Conservation (phyloP, 1,140 invertebrate species). For the Pogonognathellus flavescens region DNA sequence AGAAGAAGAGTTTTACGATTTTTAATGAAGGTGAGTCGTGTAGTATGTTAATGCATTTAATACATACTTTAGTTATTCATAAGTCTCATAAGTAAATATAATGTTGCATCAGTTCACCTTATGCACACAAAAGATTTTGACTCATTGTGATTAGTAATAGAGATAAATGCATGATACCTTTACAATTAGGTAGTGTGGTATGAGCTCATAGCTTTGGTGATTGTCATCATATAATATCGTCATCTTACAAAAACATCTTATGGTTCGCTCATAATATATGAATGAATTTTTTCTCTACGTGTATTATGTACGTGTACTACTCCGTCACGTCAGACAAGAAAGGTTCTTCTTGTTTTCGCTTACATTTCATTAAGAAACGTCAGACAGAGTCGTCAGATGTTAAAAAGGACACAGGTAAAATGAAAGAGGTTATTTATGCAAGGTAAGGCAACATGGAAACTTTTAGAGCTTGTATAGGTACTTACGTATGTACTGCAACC, state of each 20-base stretch:
- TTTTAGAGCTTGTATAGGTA: too few relatives aligned
- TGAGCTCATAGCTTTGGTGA: neutral
- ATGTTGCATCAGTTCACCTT: too few relatives aligned
- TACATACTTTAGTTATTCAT: too few relatives aligned
- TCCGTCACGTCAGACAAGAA: constrained; percentile 6
- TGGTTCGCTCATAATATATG: too few relatives aligned
- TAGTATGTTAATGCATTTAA: too few relatives aligned
- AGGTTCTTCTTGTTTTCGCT: constrained; percentile 16
- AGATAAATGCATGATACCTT: neutral
- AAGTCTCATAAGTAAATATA: too few relatives aligned
- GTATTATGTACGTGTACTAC: neutral
- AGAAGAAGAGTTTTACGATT: too few relatives aligned
- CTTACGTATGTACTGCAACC: neutral
- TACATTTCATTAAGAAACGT: constrained; percentile 32
- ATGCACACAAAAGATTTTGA: too few relatives aligned
- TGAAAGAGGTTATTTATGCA: neutral
- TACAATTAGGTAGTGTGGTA: neutral
- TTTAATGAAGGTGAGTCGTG: too few relatives aligned
- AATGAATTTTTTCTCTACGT: neutral
- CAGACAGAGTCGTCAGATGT: neutral
- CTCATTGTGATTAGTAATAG: too few relatives aligned
- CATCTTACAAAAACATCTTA: too few relatives aligned
- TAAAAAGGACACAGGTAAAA: neutral
- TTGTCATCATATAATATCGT: neutral
- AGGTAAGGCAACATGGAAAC: too few relatives aligned